A percentile compares a stretch with the other conserved stretches of the same genome.
Evolutionary conservation across 2,888 invertebrate species (phyloP).

Genomic region (Trisateles emortualis): DNA sequence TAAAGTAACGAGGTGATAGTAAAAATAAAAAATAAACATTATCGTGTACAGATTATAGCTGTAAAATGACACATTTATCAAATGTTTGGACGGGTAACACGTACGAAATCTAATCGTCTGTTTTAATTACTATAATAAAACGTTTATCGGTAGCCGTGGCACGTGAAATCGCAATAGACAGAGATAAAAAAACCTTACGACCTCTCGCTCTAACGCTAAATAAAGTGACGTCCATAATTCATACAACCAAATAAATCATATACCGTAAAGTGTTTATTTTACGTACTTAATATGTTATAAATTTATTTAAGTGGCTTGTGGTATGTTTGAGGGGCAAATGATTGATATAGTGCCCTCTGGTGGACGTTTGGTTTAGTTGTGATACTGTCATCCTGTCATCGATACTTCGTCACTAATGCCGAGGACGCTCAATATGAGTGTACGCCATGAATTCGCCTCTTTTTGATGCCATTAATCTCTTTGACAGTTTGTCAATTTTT

Average conservation of each 20-base stretch:
- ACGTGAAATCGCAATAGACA: constrained; percentile 77
- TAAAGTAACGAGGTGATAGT: constrained; percentile 52
- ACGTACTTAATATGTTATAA: constrained; percentile 86
- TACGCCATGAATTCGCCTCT: constrained; percentile 65
- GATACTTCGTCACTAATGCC: constrained; percentile 50
- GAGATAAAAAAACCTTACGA: constrained; percentile 66
- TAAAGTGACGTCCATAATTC: constrained; percentile 81
- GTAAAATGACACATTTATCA: constrained; percentile 78
- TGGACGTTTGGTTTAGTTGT: constrained; percentile 71
- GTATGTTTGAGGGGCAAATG: constrained; percentile 79
- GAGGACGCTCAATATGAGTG: constrained; percentile 55
- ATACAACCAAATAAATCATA: constrained; percentile 85
- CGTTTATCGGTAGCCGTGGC: constrained; percentile 79
- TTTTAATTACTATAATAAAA: constrained; percentile 85
- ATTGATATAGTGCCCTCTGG: constrained; percentile 82
- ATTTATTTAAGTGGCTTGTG: constrained; percentile 85
- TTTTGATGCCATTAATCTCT: constrained; percentile 66
- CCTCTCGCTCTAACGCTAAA: constrained; percentile 71
- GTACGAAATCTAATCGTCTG: constrained; percentile 74
- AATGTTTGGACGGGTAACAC: constrained; percentile 72
- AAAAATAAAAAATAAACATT: constrained; percentile 62
- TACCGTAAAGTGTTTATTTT: constrained; percentile 85
- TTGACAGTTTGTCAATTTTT: constrained; percentile 53
- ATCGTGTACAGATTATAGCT: constrained; percentile 66
- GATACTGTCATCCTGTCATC: constrained; percentile 72